Evolutionary conservation across 2,888 invertebrate species (phyloP), one percentile per base, ranked within the genome.

Genomic region (Thecophora atra): DNA sequence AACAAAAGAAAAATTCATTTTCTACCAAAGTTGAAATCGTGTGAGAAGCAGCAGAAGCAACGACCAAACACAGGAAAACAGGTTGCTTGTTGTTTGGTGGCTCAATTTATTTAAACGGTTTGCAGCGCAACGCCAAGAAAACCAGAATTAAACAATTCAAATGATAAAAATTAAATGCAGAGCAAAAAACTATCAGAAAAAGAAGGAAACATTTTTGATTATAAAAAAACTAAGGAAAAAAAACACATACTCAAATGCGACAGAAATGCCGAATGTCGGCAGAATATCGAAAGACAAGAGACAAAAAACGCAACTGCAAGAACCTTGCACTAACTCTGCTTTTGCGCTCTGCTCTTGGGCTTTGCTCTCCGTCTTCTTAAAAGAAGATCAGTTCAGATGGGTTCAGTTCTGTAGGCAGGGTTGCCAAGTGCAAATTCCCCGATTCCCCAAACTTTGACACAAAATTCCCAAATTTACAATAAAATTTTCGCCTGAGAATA

Each of bases 1-100:
- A n/a, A n/a, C n/a, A n/a, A n/a, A n/a, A n/a, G n/a, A n/a, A n/a
- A n/a, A n/a, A n/a, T n/a, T n/a, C n/a, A n/a, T n/a, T n/a, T n/a
- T n/a, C n/a, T n/a, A n/a, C n/a, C n/a, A n/a, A n/a, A n/a, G n/a
- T n/a, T n/a, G n/a, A n/a, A n/a, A n/a, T n/a, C 54, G 24, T 54
- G 11, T 37, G 54, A 6, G 3, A 8, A 54, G 54, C 54, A 54
- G 24, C 54, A 21, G 11, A 11, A 21, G 54, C 17, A 63, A 37
- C 44, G 54, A 28, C 15, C 21, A 70, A 74, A 75, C 66, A 71
- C 70, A 37, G 37, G n/a, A 70, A 72, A 70, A 73, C 70, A 76
- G 65, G 67, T 72, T 58, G 47, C 15, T n/a, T 47, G 47, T 47
- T 15, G 47, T 5, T 47, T n/a, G 58, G 21, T 11, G 58, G 24